Evolutionary conservation across 2,888 invertebrate genomes (phyloP).

Genomic region (Drosophila mayaguana): DNA sequence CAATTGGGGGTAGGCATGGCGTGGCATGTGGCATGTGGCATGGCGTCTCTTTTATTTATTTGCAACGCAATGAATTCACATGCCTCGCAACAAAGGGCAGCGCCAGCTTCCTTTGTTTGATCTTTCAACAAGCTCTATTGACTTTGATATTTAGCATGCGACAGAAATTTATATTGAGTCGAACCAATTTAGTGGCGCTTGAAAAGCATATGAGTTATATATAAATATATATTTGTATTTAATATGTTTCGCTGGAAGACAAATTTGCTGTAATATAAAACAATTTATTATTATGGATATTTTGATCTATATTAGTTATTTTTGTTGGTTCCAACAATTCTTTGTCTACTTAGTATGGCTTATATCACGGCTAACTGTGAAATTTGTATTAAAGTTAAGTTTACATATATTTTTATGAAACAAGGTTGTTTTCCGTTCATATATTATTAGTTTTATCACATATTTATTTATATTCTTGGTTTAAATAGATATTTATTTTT

Average conservation of each 20-base stretch:
- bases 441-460: too few relatives aligned
- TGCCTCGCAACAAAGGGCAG: constrained; percentile 34
- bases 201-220: neutral
- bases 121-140: neutral
- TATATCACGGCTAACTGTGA: too few relatives aligned
- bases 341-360: too few relatives aligned
- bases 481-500: too few relatives aligned
- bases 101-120: constrained; percentile 34
- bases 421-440: too few relatives aligned
- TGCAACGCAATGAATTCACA: constrained; percentile 63
- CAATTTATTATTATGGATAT: too few relatives aligned
- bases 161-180: constrained; percentile 3
- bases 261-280: too few relatives aligned
- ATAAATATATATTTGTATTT: neutral
- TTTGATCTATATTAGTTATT: too few relatives aligned
- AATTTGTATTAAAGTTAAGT: too few relatives aligned
- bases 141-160: constrained; percentile 10
- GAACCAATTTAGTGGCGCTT: neutral
- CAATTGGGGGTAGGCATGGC: constrained; percentile 1
- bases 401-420: too few relatives aligned
- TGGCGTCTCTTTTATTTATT: constrained; percentile 66
- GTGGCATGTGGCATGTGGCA: constrained; percentile 17
- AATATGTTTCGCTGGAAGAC: neutral
- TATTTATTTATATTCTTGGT: too few relatives aligned
- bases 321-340: too few relatives aligned